phyloP scores from a whole-genome alignment of 2,888 invertebrate species.

The Gasteruption jaculator region DNA sequence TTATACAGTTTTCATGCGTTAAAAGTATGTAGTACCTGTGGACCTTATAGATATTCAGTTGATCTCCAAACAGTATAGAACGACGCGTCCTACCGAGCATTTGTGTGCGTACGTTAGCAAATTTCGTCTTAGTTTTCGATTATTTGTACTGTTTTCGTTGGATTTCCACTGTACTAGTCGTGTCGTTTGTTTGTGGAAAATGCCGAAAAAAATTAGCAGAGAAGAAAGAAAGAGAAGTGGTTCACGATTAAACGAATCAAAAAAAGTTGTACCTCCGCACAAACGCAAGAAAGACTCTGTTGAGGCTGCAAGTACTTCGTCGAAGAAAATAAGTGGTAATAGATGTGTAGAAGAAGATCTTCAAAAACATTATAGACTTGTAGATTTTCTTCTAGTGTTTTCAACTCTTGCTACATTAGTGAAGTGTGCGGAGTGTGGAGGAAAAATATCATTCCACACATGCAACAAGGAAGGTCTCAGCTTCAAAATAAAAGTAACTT shows the following conservation, averaged over 20 bases:
- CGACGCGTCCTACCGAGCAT: slow-evolving; percentile 8
- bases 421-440: slow-evolving; percentile 24
- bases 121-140: too few species aligned
- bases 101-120: too few species aligned
- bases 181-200: too few species aligned
- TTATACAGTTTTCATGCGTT: too few species aligned
- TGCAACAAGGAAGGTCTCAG: slow-evolving; percentile 21
- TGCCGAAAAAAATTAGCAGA: slow-evolving; percentile 24
- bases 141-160: too few species aligned
- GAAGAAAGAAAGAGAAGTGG: slow-evolving; percentile 24
- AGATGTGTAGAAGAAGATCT: slow-evolving; percentile 24
- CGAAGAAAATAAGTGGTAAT: slow-evolving; percentile 25
- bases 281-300: slow-evolving; percentile 22
- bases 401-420: slow-evolving; percentile 25
- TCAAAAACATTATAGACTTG: slow-evolving; percentile 24
- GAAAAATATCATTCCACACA: slow-evolving; percentile 21
- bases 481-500: slow-evolving; percentile 17
- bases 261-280: slow-evolving; percentile 22
- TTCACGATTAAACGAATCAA: slow-evolving; percentile 24
- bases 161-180: slow-evolving; percentile 11
- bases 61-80: slow-evolving; percentile 8
- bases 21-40: neutral
- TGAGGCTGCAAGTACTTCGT: slow-evolving; percentile 23
- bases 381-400: slow-evolving; percentile 26
- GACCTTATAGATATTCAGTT: slow-evolving; percentile 13